Conservation (phyloP, 2,797 vertebrate species). For the Oreochromis grahami region DNA sequence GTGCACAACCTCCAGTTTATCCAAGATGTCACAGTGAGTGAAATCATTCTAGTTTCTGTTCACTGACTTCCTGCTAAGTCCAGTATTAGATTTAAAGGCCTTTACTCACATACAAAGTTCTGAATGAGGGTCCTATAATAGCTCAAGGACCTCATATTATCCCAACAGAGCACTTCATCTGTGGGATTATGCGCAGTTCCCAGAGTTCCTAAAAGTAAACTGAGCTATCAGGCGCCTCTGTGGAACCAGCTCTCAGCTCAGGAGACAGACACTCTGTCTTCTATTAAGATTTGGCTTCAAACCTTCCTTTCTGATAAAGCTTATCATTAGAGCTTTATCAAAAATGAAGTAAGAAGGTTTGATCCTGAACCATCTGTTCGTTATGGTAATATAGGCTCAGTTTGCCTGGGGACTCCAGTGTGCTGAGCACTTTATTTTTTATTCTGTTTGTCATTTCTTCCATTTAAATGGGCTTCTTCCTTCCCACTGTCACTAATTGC, state of each 20-base stretch:
- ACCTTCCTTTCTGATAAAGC: not conserved
- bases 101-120: not conserved
- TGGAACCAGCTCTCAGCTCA: not conserved
- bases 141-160: not conserved
- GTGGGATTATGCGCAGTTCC: not conserved
- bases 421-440: not conserved
- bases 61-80: not conserved
- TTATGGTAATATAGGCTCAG: not conserved
- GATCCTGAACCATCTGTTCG: not conserved
- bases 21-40: not conserved
- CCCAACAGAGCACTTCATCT: not conserved
- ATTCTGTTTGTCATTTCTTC: not conserved
- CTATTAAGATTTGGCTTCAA: not conserved
- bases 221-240: not conserved
- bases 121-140: not conserved
- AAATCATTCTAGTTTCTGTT: not conserved
- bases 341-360: not conserved
- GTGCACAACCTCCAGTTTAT: not conserved
- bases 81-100: not conserved
- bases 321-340: not conserved
- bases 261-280: not conserved
- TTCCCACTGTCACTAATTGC: not conserved
- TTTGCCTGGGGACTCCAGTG: not conserved
- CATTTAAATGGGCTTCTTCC: not conserved
- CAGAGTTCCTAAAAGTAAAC: not conserved